These are phyloP conservation scores for Drosophila dives DNA, from an alignment of 2,888 invertebrate genomes.

Conservation along the genomic window DNA sequence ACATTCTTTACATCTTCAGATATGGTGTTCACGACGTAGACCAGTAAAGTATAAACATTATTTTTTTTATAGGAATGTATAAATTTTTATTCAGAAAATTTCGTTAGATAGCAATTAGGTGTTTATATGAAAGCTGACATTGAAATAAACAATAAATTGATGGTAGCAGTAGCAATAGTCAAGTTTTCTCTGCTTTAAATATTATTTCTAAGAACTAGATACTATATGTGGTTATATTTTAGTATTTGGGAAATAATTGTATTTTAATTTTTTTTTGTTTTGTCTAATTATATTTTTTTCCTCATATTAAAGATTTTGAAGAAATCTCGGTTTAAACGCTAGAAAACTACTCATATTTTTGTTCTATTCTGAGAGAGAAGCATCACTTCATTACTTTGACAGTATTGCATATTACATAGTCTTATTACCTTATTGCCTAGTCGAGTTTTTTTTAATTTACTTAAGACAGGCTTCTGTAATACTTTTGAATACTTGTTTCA, in stretches of 20 bases:
- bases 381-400: neutral
- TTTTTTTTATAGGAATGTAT: neutral
- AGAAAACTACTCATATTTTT: neutral
- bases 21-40: neutral
- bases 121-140: neutral
- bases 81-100: neutral
- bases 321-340: neutral
- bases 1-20: neutral
- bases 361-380: neutral
- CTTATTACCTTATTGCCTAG: too few species aligned
- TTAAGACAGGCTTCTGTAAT: too few species aligned
- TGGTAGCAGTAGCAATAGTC: neutral
- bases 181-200: neutral
- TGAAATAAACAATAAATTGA: neutral
- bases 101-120: neutral
- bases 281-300: neutral
- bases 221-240: neutral
- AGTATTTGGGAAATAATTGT: neutral
- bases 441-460: too few species aligned
- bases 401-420: too few species aligned
- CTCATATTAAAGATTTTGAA: neutral
- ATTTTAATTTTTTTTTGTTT: neutral
- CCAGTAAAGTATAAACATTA: neutral
- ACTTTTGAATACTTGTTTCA: neutral
- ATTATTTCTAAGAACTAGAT: neutral